Conservation (phyloP, 2,113 vertebrate genomes). For the Eidolon helvum region DNA sequence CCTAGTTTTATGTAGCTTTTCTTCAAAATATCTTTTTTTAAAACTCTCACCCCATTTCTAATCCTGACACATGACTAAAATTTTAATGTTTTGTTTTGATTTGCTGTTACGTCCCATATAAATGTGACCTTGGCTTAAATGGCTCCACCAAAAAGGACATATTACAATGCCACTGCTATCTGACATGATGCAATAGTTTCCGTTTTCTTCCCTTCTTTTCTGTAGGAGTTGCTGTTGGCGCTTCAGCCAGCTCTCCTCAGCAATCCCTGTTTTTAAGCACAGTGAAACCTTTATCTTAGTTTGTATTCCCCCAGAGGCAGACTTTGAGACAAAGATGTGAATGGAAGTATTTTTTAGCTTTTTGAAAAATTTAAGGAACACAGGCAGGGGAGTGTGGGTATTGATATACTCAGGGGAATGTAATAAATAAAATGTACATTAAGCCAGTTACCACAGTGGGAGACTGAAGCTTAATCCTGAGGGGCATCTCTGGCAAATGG, state of each 20-base stretch:
- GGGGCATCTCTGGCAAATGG: not conserved
- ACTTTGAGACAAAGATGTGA: not conserved
- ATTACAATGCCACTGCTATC: not conserved
- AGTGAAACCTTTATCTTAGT: not conserved
- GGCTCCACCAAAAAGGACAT: not conserved
- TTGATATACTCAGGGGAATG: not conserved
- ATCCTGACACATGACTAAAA: not conserved
- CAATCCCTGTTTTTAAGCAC: not conserved
- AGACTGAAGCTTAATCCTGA: not conserved
- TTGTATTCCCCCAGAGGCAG: not conserved
- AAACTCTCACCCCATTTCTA: not conserved
- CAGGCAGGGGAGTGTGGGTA: too few species aligned
- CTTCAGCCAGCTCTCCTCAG: too few species aligned
- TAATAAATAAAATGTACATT: not conserved
- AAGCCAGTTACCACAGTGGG: not conserved
- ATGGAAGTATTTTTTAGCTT: not conserved
- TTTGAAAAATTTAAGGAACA: not conserved
- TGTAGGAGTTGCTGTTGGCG: not conserved
- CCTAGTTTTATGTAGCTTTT: not conserved
- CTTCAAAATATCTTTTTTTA: not conserved
- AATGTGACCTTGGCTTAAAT: not conserved
- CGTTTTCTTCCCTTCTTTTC: not conserved
- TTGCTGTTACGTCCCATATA: not conserved
- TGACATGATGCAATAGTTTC: not conserved
- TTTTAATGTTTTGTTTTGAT: not conserved